phyloP scores from a whole-genome alignment of 2,797 vertebrate species.

The Oreortyx pictus region DNA sequence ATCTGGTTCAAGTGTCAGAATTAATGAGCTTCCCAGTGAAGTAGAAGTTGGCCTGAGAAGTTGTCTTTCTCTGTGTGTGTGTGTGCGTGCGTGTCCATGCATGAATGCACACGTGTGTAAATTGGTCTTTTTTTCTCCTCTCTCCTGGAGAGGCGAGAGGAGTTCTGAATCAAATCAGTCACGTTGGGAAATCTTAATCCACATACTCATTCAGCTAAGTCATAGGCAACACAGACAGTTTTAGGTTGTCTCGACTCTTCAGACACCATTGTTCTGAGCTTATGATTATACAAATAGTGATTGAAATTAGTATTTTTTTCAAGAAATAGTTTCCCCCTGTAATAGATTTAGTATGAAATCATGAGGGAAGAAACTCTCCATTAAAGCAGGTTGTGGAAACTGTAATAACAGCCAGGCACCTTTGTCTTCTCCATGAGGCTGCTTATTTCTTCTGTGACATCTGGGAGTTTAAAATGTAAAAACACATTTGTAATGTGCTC shows the following conservation, averaged over 20 bases:
- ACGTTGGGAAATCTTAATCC: not conserved
- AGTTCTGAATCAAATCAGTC: not conserved
- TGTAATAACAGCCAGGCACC: not conserved
- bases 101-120: not conserved
- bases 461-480: not conserved
- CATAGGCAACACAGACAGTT: not conserved
- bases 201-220: not conserved
- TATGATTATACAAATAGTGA: not conserved
- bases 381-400: not conserved
- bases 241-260: not conserved
- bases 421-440: not conserved
- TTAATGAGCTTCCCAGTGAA: not conserved
- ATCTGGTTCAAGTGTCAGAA: not conserved
- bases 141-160: fast-evolving
- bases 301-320: not conserved
- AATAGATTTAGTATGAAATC: not conserved
- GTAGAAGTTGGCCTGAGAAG: not conserved
- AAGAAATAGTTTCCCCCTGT: not conserved
- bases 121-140: not conserved
- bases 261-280: not conserved
- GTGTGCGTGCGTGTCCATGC: not conserved
- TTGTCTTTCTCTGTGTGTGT: not conserved
- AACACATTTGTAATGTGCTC: not conserved
- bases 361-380: not conserved
- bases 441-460: not conserved